Conservation (phyloP, 2,113 vertebrate species). For the Gopherus evgoodei region DNA sequence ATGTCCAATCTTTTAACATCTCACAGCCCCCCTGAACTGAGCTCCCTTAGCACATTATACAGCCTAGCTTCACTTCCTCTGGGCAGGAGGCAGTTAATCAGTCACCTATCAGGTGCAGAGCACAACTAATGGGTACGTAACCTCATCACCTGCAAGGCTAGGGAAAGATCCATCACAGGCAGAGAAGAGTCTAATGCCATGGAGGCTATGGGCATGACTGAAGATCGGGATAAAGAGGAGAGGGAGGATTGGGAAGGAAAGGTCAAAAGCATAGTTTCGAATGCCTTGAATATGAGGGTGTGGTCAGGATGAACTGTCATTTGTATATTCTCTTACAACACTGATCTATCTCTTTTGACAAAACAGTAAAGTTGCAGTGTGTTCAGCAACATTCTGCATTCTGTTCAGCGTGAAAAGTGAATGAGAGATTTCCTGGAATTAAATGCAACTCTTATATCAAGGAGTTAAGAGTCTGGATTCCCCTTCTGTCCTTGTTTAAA, state of each 20-base stretch:
- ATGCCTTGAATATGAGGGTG: neutral
- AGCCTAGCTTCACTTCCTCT: no score
- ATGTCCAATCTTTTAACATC: no score
- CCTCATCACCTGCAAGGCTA: no score
- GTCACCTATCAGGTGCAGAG: no score
- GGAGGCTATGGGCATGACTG: neutral
- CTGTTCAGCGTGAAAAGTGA: neutral
- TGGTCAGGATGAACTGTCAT: accelerated
- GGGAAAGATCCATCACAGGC: no score
- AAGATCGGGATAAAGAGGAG: no score
- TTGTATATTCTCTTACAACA: neutral
- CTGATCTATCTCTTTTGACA: neutral
- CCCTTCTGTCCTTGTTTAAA: neutral
- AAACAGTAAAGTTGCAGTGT: neutral
- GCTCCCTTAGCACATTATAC: no score
- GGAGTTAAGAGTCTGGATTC: neutral
- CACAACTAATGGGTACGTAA: no score
- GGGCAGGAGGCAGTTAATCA: no score
- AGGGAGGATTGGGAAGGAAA: neutral
- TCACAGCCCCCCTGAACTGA: no score
- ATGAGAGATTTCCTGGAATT: neutral
- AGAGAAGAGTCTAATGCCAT: no score
- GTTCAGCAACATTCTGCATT: neutral
- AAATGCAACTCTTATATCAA: neutral
- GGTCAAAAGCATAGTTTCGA: neutral